These are phyloP conservation scores for Ptychochromis oligacanthus DNA, from an alignment of 2,113 vertebrate genomes.

Conservation along the genomic window DNA sequence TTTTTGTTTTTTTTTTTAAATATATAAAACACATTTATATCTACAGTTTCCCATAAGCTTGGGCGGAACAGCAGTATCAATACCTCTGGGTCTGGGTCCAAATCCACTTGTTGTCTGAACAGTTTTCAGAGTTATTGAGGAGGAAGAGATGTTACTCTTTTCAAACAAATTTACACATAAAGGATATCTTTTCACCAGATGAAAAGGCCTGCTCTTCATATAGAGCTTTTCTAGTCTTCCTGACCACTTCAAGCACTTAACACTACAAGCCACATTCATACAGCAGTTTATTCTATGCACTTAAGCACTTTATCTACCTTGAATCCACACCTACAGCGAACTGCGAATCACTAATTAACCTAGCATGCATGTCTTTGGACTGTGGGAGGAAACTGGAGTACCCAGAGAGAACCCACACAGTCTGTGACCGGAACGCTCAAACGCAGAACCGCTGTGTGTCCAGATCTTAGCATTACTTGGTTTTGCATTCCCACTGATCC, in stretches of 20 bases:
- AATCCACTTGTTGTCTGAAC: not conserved
- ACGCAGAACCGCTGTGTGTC: not conserved
- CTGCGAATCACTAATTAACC: not conserved
- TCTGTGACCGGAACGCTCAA: fast-evolving
- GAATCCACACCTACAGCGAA: not conserved
- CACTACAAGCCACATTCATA: not conserved
- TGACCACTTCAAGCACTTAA: not conserved
- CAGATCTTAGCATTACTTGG: not conserved
- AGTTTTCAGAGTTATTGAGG: not conserved
- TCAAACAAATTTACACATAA: not conserved
- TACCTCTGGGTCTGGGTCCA: not conserved
- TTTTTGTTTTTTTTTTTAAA: not conserved
- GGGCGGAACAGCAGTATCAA: not conserved
- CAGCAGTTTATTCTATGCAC: not conserved
- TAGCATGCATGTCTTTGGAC: not conserved
- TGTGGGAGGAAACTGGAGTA: not conserved
- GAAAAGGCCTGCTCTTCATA: not conserved
- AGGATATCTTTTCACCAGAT: not conserved
- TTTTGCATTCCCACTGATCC: not conserved
- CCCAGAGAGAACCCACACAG: not conserved
- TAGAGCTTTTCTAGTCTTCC: not conserved
- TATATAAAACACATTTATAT: not conserved
- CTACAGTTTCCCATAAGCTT: not conserved
- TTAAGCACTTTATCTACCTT: not conserved
- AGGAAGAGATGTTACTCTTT: not conserved